Conservation (phyloP, 2,113 vertebrate genomes). For the Dromas ardeola region DNA sequence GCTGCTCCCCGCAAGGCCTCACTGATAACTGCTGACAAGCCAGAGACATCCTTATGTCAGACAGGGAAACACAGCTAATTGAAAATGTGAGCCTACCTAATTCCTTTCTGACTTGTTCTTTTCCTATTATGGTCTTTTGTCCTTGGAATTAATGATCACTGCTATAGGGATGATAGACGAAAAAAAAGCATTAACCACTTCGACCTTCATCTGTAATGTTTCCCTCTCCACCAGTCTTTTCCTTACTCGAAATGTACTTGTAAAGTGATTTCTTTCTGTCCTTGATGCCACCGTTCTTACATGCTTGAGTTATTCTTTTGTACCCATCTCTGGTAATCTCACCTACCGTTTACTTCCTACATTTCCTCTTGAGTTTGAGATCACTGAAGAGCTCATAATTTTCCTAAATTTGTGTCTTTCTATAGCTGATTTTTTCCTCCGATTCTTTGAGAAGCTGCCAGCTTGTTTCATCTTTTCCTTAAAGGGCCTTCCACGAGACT, state of each 20-base stretch:
- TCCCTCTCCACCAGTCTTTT: not conserved
- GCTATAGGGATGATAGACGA: not conserved
- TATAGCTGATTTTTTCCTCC: not conserved
- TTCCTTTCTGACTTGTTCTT: not conserved
- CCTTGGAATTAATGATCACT: conserved; percentile 40
- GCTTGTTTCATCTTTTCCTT: not conserved
- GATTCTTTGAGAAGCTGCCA: not conserved
- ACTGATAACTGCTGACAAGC: not conserved
- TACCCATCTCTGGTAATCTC: not conserved
- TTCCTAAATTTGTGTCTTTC: not conserved
- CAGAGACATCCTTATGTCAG: not conserved
- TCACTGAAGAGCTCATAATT: not conserved
- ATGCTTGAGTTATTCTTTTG: not conserved
- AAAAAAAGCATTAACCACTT: not conserved
- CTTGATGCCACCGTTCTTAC: not conserved
- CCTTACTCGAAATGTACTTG: not conserved
- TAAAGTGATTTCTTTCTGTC: not conserved
- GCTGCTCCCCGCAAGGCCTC: not conserved
- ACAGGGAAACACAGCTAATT: not conserved
- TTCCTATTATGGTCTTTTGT: not conserved
- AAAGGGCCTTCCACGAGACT: not conserved
- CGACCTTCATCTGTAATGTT: not conserved
- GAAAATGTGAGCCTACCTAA: not conserved
- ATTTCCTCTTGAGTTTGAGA: not conserved
- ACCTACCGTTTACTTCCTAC: not conserved